Evolutionary conservation across 2,888 invertebrate species (phyloP).

Genomic region (Xiphydria camelus): DNA sequence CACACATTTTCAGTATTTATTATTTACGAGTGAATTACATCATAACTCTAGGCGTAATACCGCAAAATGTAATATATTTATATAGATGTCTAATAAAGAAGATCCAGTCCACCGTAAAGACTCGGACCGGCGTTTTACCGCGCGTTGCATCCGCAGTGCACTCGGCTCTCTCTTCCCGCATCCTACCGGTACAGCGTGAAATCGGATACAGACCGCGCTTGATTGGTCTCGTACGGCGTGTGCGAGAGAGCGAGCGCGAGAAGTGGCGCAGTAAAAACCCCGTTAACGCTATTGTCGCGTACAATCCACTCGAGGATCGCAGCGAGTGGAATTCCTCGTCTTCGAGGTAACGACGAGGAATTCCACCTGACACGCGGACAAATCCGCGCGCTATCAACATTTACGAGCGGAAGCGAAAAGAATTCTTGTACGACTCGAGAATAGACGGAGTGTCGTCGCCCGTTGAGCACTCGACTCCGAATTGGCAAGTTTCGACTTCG

Average conservation of each 20-base stretch:
- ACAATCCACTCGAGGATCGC: background rate
- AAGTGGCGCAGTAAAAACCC: background rate
- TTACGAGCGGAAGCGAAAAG: no score
- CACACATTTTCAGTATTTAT: conserved; percentile 17
- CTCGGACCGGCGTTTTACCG: no score
- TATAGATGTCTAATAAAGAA: background rate
- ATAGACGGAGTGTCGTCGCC: no score
- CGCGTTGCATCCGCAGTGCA: no score
- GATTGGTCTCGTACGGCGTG: conserved; percentile 1
- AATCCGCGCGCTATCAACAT: conserved; percentile 5
- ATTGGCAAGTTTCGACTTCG: no score
- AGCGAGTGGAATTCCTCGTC: conserved; percentile 5
- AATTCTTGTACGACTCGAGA: no score
- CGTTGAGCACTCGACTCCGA: no score
- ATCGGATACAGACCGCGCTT: background rate
- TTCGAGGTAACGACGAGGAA: conserved; percentile 3
- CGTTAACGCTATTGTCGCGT: conserved; percentile 6
- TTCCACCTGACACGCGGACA: conserved; percentile 10
- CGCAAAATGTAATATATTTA: conserved; percentile 2
- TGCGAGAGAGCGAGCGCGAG: background rate
- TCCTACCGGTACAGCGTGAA: background rate
- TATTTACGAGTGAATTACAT: conserved; percentile 8
- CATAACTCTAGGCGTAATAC: background rate
- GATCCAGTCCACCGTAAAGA: no score
- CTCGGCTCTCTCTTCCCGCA: no score